These are phyloP conservation scores for fruit fly (Drosophila melanogaster) DNA, from an alignment of 1,140 invertebrate genomes.

Conservation along the genomic window DNA sequence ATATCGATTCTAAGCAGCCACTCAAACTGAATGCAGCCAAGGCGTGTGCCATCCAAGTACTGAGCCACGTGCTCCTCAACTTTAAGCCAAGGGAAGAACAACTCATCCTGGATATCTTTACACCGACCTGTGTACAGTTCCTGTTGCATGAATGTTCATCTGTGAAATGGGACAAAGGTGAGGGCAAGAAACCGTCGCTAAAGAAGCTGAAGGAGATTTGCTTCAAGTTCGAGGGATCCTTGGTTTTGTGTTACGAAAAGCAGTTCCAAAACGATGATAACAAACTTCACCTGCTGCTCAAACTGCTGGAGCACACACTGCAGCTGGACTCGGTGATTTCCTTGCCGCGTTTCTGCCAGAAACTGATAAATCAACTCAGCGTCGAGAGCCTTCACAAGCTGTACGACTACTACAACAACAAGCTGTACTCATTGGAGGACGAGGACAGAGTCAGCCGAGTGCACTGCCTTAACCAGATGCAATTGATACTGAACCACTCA, in stretches of 20 bases:
- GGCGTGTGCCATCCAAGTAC: slow-evolving; percentile 18
- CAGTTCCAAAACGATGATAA: slow-evolving; percentile 16
- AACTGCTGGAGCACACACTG: slow-evolving; percentile 20
- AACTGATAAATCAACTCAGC: slow-evolving; percentile 19
- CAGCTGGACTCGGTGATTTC: slow-evolving; percentile 28
- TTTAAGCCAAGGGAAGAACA: slow-evolving; percentile 3
- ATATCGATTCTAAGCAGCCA: slow-evolving; percentile 20
- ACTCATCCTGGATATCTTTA: slow-evolving; percentile 27
- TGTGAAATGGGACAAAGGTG: slow-evolving; percentile 8
- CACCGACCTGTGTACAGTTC: slow-evolving; percentile 2
- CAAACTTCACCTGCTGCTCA: slow-evolving; percentile 37
- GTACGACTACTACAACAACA: slow-evolving; percentile 30
- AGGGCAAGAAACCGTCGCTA: slow-evolving; percentile 12
- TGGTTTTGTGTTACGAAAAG: slow-evolving; percentile 38
- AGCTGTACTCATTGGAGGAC: slow-evolving; percentile 2
- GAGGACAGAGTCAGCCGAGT: slow-evolving; percentile 3
- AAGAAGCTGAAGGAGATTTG: slow-evolving; percentile 28
- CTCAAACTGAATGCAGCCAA: slow-evolving; percentile 30
- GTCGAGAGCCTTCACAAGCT: slow-evolving; percentile 6
- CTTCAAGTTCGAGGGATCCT: slow-evolving; percentile 27
- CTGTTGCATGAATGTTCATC: slow-evolving; percentile 27
- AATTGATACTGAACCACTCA: slow-evolving; percentile 29
- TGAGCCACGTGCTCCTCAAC: slow-evolving; percentile 18
- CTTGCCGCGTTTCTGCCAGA: slow-evolving; percentile 29
- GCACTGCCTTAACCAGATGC: slow-evolving; percentile 52